Percentiles rank a stretch among this genome's conserved stretches.
These are phyloP conservation scores for Danaus melanippus DNA, from an alignment of 1,140 invertebrate genomes.

Conservation along the genomic window DNA sequence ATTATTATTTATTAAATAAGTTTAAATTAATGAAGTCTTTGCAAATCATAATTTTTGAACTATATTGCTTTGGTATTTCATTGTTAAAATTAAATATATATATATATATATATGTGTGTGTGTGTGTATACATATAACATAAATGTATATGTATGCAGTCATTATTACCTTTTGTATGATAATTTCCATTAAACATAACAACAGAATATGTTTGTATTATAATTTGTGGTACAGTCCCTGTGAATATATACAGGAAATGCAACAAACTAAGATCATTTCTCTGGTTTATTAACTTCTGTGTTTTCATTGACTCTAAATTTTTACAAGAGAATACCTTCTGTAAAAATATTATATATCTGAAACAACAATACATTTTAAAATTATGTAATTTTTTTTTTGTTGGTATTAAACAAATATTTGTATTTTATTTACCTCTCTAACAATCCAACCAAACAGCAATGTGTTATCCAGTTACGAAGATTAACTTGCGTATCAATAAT, in stretches of 20 bases:
- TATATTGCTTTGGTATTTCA: no score
- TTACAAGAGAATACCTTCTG: conserved; percentile 59
- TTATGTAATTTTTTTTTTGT: no score
- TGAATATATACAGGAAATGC: conserved; percentile 62
- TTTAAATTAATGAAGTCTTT: no score
- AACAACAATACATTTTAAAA: no score
- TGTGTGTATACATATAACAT: no score
- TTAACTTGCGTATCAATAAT: conserved; percentile 45
- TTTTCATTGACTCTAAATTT: conserved; percentile 53
- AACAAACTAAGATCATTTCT: conserved; percentile 60
- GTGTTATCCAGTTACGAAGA: conserved; percentile 53
- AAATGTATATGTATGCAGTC: no score
- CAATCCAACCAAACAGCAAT: conserved; percentile 52
- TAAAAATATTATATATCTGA: conserved; percentile 53
- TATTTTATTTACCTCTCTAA: conserved; percentile 47
- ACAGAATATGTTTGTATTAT: conserved; percentile 62
- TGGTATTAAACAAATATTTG: neutral
- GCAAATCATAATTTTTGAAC: no score
- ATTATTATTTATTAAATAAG: no score
- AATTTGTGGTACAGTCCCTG: conserved; percentile 61
- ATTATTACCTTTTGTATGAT: conserved; percentile 57
- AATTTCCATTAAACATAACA: conserved; percentile 53
- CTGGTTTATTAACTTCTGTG: conserved; percentile 49
- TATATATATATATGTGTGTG: no score
- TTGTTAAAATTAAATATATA: no score